phyloP scores from a whole-genome alignment of 1,140 invertebrate genomes.

The Achatina immaculata region DNA sequence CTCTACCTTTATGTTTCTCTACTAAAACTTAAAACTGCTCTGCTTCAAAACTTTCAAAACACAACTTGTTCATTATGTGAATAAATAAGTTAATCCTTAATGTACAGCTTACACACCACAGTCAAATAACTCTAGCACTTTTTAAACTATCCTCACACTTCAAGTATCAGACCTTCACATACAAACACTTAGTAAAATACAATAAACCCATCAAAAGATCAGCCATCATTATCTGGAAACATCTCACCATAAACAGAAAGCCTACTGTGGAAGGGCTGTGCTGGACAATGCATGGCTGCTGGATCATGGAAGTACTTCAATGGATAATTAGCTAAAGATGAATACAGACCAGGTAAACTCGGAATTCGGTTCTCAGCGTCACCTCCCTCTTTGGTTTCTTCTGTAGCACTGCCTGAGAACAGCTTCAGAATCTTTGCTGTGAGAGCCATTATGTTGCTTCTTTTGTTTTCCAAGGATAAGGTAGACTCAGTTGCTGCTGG shows the following conservation, averaged over 20 bases:
- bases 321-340: constrained; percentile 73
- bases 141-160: no score
- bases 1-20: no score
- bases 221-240: constrained; percentile 49
- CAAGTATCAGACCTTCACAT: no score
- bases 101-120: no score
- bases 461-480: neutral
- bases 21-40: no score
- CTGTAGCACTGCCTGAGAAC: constrained; percentile 28
- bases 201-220: neutral
- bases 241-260: constrained; percentile 81
- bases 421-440: constrained; percentile 40
- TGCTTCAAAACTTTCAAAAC: no score
- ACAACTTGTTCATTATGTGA: no score
- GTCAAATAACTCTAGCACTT: no score
- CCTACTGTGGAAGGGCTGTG: constrained; percentile 80
- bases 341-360: constrained; percentile 76
- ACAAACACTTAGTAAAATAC: no score
- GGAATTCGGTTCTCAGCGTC: constrained; percentile 66
- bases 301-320: constrained; percentile 75
- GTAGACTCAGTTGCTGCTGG: neutral
- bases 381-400: constrained; percentile 52
- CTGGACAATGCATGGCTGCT: constrained; percentile 77
- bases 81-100: no score
- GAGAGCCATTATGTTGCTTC: constrained; percentile 30